phyloP scores from a whole-genome alignment of 1,140 invertebrate genomes.

The Hylyphantes graminicola region DNA sequence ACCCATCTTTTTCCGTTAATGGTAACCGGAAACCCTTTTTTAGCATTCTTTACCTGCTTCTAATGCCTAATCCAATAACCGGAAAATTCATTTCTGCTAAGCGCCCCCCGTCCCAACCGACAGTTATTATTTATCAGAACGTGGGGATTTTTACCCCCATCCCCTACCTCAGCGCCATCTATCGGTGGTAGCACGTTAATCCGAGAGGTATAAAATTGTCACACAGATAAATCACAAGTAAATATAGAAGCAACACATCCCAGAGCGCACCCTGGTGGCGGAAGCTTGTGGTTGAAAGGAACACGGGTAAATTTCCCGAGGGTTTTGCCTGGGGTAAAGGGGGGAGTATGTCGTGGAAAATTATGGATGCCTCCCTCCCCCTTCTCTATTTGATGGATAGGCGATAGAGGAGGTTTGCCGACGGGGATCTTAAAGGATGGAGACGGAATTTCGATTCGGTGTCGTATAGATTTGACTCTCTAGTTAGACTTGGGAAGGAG shows the following conservation, averaged over 20 bases:
- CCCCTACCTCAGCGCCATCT: neutral
- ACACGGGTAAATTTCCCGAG: conserved; percentile 18
- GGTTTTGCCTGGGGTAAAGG: neutral
- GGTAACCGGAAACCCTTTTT: too few species aligned
- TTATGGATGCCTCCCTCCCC: neutral
- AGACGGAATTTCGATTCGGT: neutral
- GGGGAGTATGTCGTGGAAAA: too few species aligned
- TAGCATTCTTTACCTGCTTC: neutral
- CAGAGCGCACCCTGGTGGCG: neutral
- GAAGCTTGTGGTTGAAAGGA: neutral
- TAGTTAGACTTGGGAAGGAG: too few species aligned
- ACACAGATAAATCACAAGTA: conserved; percentile 8
- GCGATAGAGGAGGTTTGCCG: neutral
- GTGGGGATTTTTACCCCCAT: too few species aligned
- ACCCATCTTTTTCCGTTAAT: too few species aligned
- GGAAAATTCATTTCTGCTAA: conserved; percentile 6
- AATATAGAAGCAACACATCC: conserved; percentile 9
- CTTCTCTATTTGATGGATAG: conserved; percentile 1
- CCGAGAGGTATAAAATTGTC: too few species aligned
- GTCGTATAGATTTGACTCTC: neutral
- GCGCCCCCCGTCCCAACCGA: too few species aligned
- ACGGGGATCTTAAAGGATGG: neutral
- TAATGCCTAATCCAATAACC: conserved; percentile 30
- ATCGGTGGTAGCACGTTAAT: too few species aligned
- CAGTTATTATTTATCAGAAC: too few species aligned